Base-by-base conservation (phyloP, 2,113 vertebrate species). In the Rhizomys pruinosus region DNA sequence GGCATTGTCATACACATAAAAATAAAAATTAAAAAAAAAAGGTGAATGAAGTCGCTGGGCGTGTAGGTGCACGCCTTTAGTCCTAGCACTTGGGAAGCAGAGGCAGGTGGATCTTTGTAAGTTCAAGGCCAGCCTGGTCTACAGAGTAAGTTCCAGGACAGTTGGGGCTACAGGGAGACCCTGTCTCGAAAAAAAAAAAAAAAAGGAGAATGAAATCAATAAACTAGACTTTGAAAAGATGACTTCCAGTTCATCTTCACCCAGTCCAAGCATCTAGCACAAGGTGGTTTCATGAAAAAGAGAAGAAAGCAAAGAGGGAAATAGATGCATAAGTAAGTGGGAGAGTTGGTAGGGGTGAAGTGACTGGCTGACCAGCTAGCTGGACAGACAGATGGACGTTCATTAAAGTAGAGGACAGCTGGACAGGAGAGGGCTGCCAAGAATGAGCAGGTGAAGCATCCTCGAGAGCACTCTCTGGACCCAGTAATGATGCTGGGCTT, bases 301-400 rank as follows among this genome's bases (percentile, higher is more conserved):
- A 10, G 9, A 77, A 19, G 11, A 47, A 25, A 9, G 52, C 34
- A 66, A 73, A 66, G 3, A 17, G 15, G 34, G 13, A 73, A 82
- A 12, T 3, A 66, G 10, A 64, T 27, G 15, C 27, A 32, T 78
- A 69, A 34, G 55, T n/a, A 44, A 22, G 3, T 29, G 19, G 47
- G 77, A 87, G n/a, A 81, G 79, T 2, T 57, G 64, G 71, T 3
- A 0, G 16, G 17, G 66, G 25, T 34, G 8, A 27, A 29, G 13
- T 61, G 57, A 12, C 37, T 76, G 64, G 57, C 66, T 73, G n/a
- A 7, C 34, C 22, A 39, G 59, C 52, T 63, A 16, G 6, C 52
- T 80, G 7, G n/a, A 84, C 84, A 95, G 90, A 96, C 15, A 77
- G 87, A 84, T 4, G 25, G 87, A 63, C 72, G 22, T 23, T 81